Evolutionary conservation across 2,797 vertebrate genomes (phyloP).

Genomic region (Anniella stebbinsi): DNA sequence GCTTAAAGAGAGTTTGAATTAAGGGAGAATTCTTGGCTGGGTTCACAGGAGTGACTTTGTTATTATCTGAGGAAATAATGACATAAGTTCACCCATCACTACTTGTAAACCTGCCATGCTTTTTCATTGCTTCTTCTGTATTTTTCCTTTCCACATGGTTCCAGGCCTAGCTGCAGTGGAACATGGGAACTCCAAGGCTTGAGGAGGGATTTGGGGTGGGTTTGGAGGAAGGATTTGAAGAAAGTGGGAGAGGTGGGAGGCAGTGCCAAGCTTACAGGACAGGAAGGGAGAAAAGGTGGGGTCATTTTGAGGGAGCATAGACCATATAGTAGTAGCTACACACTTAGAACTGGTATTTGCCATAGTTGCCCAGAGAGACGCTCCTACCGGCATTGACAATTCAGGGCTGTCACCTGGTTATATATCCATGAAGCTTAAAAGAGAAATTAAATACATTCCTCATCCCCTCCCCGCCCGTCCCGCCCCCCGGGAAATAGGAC

Average conservation of each 20-base stretch:
- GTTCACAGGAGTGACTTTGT: too few relatives aligned
- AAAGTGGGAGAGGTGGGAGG: background rate
- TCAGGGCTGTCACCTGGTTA: background rate
- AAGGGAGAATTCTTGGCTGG: too few relatives aligned
- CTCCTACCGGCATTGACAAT: background rate
- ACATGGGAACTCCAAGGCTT: background rate
- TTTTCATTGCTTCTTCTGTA: too few relatives aligned
- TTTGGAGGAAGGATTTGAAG: background rate
- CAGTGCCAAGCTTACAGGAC: background rate
- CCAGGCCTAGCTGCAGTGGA: background rate
- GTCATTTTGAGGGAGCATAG: background rate
- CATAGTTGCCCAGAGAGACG: background rate
- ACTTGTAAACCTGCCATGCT: too few relatives aligned
- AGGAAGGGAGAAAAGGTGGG: background rate
- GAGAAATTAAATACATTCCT: background rate
- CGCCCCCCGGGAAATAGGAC: background rate
- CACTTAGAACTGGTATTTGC: background rate
- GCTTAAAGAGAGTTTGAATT: too few relatives aligned
- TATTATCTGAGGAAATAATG: too few relatives aligned
- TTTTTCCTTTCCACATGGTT: too few relatives aligned
- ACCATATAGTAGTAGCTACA: background rate
- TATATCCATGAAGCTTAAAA: background rate
- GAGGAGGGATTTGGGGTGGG: background rate
- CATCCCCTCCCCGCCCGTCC: background rate
- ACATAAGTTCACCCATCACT: too few relatives aligned